Conservation (phyloP, 2,888 invertebrate species). For the Cephonodes hylas region DNA sequence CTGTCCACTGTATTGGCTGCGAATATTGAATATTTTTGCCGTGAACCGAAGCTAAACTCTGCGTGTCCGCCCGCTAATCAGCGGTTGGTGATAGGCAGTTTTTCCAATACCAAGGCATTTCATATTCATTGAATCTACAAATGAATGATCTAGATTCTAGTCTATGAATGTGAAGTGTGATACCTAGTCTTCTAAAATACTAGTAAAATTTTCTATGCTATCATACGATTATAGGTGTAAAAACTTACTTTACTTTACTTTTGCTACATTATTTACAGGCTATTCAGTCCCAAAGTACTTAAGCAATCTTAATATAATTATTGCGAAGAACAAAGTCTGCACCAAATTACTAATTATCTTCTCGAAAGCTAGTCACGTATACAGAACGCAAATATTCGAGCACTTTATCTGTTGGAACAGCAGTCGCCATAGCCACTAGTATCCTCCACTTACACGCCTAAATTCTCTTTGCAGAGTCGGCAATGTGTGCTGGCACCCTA, state of each 20-base stretch:
- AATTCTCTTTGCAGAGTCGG: slow-evolving; percentile 23
- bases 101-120: no score
- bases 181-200: no score
- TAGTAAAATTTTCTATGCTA: no score
- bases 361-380: background rate
- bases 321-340: background rate
- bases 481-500: background rate
- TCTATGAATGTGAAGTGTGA: no score
- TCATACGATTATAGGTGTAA: no score
- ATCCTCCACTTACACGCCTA: background rate
- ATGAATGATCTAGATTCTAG: no score
- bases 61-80: slow-evolving; percentile 63
- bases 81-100: slow-evolving; percentile 47
- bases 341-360: background rate
- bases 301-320: background rate
- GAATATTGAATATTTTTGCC: slow-evolving; percentile 76
- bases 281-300: no score
- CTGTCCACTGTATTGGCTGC: slow-evolving; percentile 57
- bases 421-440: background rate
- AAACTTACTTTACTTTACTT: no score
- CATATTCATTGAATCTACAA: no score
- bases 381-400: background rate
- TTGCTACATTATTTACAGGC: no score
- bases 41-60: slow-evolving; percentile 48
- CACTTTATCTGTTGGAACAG: background rate